Percentiles rank a stretch among this genome's conserved stretches.
Evolutionary conservation across 2,113 vertebrate species (phyloP).

Genomic region (Sceloporus tristichus): DNA sequence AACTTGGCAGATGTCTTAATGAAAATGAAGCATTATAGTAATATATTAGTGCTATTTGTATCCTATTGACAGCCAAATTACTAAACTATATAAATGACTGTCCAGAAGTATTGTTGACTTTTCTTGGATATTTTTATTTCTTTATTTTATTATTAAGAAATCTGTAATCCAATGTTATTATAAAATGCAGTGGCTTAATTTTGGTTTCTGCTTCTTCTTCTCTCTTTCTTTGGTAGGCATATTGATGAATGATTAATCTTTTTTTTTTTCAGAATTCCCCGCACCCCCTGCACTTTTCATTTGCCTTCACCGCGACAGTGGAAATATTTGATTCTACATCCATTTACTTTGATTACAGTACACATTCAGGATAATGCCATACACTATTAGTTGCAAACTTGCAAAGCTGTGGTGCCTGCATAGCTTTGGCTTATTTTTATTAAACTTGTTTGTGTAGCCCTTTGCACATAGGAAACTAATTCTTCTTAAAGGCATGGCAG

Average conservation of each 20-base stretch:
- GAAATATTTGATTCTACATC: conserved; percentile 75
- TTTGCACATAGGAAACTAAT: neutral
- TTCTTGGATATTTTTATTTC: conserved; percentile 51
- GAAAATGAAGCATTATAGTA: conserved; percentile 88
- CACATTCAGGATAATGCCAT: conserved; percentile 63
- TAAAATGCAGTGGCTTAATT: conserved; percentile 80
- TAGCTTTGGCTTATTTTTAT: conserved; percentile 24
- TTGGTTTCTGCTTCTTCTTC: conserved; percentile 64
- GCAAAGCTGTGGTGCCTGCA: neutral
- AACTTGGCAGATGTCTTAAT: conserved; percentile 89
- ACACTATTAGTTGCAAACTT: conserved; percentile 19
- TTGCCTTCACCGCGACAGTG: conserved; percentile 71
- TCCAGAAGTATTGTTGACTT: conserved; percentile 80
- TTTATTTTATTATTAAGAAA: conserved; percentile 79
- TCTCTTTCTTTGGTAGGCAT: conserved; percentile 50
- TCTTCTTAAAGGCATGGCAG: conserved; percentile 21
- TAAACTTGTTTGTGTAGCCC: conserved; percentile 30
- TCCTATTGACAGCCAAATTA: conserved; percentile 84
- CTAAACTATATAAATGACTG: conserved; percentile 84
- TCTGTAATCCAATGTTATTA: conserved; percentile 81
- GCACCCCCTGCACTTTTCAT: conserved; percentile 43
- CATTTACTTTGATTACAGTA: conserved; percentile 62
- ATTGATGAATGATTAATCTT: conserved; percentile 70
- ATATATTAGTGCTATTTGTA: conserved; percentile 86
- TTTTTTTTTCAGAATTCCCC: conserved; percentile 19